These are phyloP conservation scores for Unio delphinus DNA, from an alignment of 2,888 invertebrate species.

Conservation along the genomic window DNA sequence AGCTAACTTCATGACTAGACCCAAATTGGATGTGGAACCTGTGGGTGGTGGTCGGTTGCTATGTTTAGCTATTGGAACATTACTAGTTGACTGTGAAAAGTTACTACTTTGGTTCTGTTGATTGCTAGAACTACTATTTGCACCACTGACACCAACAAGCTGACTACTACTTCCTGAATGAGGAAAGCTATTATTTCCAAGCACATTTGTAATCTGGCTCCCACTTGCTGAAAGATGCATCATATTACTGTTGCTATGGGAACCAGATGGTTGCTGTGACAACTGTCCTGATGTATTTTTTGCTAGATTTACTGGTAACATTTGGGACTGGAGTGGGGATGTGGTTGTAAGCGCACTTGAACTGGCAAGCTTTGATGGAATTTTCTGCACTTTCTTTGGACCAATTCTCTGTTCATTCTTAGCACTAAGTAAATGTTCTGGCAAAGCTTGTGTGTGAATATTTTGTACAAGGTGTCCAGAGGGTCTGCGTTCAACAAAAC, in stretches of 20 bases:
- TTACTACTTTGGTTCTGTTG: too few relatives aligned
- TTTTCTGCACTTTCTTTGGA: slow-evolving; percentile 85
- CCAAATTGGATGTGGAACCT: slow-evolving; percentile 35
- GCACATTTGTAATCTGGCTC: background rate
- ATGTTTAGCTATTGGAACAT: slow-evolving; percentile 17
- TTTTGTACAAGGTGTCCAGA: slow-evolving; percentile 22
- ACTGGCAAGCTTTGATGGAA: slow-evolving; percentile 89
- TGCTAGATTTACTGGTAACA: slow-evolving; percentile 26
- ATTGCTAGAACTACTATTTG: slow-evolving; percentile 4
- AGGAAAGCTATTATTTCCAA: slow-evolving; percentile 1
- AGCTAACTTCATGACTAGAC: slow-evolving; percentile 55
- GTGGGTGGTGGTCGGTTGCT: slow-evolving; percentile 33
- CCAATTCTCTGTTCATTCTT: slow-evolving; percentile 83
- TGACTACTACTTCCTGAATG: background rate
- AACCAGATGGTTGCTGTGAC: too few relatives aligned
- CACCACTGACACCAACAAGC: background rate
- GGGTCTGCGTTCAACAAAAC: slow-evolving; percentile 13
- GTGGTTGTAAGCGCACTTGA: slow-evolving; percentile 16
- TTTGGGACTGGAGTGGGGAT: slow-evolving; percentile 14
- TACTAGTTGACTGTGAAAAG: slow-evolving; percentile 1
- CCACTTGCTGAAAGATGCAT: background rate
- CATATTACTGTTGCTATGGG: too few relatives aligned
- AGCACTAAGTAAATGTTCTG: slow-evolving; percentile 83
- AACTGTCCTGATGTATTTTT: background rate
- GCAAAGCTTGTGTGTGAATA: slow-evolving; percentile 71